phyloP scores from a whole-genome alignment of 2,797 vertebrate species.

The Periparus ater region DNA sequence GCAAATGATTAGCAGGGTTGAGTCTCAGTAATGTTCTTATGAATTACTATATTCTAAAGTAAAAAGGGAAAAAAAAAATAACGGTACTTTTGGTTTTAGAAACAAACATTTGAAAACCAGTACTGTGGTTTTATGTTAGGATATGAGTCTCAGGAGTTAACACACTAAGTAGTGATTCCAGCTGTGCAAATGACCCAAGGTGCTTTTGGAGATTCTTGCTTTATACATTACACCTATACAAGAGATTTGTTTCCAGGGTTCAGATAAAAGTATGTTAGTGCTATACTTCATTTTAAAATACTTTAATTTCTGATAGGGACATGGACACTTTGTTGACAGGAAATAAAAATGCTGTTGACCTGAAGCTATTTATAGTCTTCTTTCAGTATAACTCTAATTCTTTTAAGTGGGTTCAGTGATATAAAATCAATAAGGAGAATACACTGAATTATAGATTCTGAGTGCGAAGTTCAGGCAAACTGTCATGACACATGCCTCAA shows the following conservation, averaged over 20 bases:
- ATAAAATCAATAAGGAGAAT: background rate
- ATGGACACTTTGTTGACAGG: background rate
- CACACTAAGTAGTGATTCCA: background rate
- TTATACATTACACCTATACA: background rate
- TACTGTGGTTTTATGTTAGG: background rate
- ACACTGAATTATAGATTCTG: background rate
- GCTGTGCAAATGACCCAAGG: background rate
- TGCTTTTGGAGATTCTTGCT: background rate
- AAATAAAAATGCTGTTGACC: background rate
- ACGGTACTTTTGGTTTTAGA: background rate
- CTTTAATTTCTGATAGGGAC: background rate
- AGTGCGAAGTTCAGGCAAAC: background rate
- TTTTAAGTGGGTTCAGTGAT: background rate
- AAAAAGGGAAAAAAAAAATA: background rate
- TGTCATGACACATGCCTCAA: background rate
- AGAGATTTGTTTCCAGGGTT: background rate
- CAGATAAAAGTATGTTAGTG: background rate
- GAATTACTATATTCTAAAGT: background rate
- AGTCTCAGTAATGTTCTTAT: background rate
- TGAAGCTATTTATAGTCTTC: background rate
- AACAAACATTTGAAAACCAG: background rate
- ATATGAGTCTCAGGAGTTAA: background rate
- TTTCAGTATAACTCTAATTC: background rate
- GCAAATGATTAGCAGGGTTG: background rate
- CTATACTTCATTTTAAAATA: background rate